Conservation (phyloP, 2,888 invertebrate species). For the Peribatodes rhomboidaria region DNA sequence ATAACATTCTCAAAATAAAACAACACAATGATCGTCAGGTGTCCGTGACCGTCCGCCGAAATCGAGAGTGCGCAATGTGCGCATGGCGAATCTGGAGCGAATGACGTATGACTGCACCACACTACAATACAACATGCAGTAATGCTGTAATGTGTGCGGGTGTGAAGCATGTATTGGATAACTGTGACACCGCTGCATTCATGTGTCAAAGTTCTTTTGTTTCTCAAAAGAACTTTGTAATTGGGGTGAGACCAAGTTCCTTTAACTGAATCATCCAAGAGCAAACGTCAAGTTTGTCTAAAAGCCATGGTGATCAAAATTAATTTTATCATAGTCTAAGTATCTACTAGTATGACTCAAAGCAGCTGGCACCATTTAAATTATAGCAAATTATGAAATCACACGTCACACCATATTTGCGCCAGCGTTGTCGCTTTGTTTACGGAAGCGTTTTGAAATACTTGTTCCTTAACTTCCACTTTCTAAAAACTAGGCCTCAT, state of each 20-base stretch:
- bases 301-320: neutral
- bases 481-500: slow-evolving; percentile 34
- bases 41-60: slow-evolving; percentile 78
- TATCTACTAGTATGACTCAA: neutral
- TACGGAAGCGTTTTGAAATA: slow-evolving; percentile 35
- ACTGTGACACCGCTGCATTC: neutral
- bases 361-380: slow-evolving; percentile 1
- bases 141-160: neutral
- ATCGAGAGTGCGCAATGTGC: slow-evolving; percentile 63
- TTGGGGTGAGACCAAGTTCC: neutral
- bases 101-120: slow-evolving; percentile 45
- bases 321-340: neutral
- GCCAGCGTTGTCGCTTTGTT: slow-evolving; percentile 39
- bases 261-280: neutral
- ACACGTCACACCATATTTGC: slow-evolving; percentile 5
- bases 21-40: slow-evolving; percentile 56
- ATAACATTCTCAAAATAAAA: slow-evolving; percentile 6
- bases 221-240: neutral
- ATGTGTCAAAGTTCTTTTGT: neutral
- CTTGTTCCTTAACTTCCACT: slow-evolving; percentile 24
- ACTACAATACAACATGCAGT: slow-evolving; percentile 53
- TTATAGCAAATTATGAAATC: slow-evolving; percentile 23
- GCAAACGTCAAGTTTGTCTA: neutral
- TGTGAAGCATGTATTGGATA: slow-evolving; percentile 1
- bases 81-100: slow-evolving; percentile 61